These are phyloP conservation scores for Aphrocallistes beatrix DNA, from an alignment of 37 sponge, comb jelly and placozoan species.

Conservation along the genomic window DNA sequence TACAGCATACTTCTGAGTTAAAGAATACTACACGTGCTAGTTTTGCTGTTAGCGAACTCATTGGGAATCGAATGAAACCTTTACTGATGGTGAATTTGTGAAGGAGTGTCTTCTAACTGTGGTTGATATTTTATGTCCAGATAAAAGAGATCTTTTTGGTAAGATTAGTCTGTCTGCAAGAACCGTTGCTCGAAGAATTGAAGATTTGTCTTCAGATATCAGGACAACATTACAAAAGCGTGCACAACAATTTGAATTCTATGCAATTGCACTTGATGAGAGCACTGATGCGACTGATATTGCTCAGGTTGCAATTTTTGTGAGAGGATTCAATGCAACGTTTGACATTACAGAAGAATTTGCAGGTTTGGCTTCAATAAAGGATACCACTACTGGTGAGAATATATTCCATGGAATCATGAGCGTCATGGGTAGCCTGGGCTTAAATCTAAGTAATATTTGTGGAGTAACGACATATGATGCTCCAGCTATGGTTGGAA, in stretches of 20 bases:
- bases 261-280: neutral
- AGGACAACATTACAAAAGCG: neutral
- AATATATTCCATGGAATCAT: neutral
- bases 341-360: constrained; percentile 5
- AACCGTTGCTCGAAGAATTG: constrained; percentile 12
- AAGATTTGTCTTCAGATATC: constrained; percentile 13
- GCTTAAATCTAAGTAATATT: neutral
- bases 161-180: neutral
- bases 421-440: neutral
- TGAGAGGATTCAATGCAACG: neutral
- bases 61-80: neutral
- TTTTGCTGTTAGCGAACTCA: constrained; percentile 6
- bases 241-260: neutral
- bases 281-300: neutral
- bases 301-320: constrained; percentile 9
- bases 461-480: constrained; percentile 1
- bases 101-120: too few relatives aligned
- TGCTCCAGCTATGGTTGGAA: neutral
- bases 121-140: neutral
- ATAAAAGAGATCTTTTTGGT: neutral
- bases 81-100: constrained; percentile 6
- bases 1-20: neutral
- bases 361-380: neutral
- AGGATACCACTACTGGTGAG: neutral
- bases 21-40: neutral